Evolutionary conservation across 2,113 vertebrate genomes (phyloP), one percentile per base, ranked within the genome.

Genomic region (Poicephalus meyeri): DNA sequence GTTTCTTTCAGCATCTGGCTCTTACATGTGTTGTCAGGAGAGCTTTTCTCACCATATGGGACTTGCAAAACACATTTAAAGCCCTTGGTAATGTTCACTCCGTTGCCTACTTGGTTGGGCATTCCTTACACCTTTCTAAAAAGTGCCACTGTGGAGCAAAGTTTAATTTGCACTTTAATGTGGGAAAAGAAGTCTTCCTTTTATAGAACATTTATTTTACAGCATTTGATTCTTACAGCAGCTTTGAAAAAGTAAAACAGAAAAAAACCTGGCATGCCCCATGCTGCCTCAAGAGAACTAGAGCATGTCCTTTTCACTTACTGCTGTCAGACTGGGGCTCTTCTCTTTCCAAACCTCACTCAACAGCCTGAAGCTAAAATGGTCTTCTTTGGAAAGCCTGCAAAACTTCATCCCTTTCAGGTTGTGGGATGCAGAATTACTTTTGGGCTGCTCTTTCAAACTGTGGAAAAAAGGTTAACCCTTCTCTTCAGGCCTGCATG

Each of bases 11-110:
- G 64, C 1, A 8, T 91, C 76, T 93, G 80, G 10, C 85, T 93
- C 47, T 83, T 71, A 55, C 68, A 74, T n/a, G 39, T 73, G 35
- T 50, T 96, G 85, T 92, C 82, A 91, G 78, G 55, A 91, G 88
- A 91, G 95, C 88, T 95, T 95, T 96, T 96, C 91, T 95, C 93
- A 93, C 93, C 71, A n/a, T 88, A 42, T 55, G 79, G 50, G 88
- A 96, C 55, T 80, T 94, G 93, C 78, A 93, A 97, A 96, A 86
- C 9, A 2, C 58, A 42, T 83, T 94, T 50, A 66, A 95, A 95
- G 49, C 64, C 37, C 76, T 80, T 47, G 88, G 68, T 88, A 74
- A 44, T 52, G 53, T 70, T 87, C 79, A 64, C 53, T 74, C 47
- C 16, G 1, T 79, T 89, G 50, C 68, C 68, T 44, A 44, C n/a